Base-by-base conservation (phyloP, 2,113 vertebrate species). In the Ornithorhynchus anatinus region DNA sequence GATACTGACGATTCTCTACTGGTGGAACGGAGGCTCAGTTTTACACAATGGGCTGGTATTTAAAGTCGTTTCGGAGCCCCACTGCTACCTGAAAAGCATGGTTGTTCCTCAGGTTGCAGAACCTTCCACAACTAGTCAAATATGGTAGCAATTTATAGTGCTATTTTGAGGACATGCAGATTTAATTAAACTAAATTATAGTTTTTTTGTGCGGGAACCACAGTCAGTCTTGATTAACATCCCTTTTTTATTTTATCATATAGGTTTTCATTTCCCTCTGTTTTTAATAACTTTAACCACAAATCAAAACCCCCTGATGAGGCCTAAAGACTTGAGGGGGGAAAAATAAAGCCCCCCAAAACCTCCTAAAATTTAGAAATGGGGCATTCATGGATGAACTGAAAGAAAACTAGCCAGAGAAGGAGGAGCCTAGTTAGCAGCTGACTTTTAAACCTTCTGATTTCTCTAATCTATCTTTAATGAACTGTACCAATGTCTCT, bases 141-240 rank as follows among this genome's bases (percentile, higher is more conserved):
- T 84, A 65, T 82, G 82, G 68, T 79, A 86, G 48, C 72, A 86
- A 89, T 88, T 90, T 90, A 69, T 83, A 86, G 75, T 80, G 84
- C 73, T 84, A 83, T 89, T 88, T 83, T 72, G 75, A 84, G 69
- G 75, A 69, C 82, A 84, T 67, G 59, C 43, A 83, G 33, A 69
- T 77, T 69, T 84, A 86, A 92, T 90, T 79, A 86, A 85, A 88
- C 53, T 60, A 70, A 72, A 82, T 86, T 84, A 76, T 86, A 62
- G 42, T 77, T 33, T 59, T 51, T 70, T 56, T 75, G 78, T 77
- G 17, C 65, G 69, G 63, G 47, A 83, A 86, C 78, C 59, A 37
- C 43, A 82, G 77, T 84, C 80, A 84, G 69, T 69, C 79, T 84
- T 88, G 69, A 89, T 84, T 88, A 84, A 75, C 64, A 78, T 84